These are phyloP conservation scores for Arrhamphus sclerolepis DNA, from an alignment of 2,797 vertebrate species.

Conservation along the genomic window DNA sequence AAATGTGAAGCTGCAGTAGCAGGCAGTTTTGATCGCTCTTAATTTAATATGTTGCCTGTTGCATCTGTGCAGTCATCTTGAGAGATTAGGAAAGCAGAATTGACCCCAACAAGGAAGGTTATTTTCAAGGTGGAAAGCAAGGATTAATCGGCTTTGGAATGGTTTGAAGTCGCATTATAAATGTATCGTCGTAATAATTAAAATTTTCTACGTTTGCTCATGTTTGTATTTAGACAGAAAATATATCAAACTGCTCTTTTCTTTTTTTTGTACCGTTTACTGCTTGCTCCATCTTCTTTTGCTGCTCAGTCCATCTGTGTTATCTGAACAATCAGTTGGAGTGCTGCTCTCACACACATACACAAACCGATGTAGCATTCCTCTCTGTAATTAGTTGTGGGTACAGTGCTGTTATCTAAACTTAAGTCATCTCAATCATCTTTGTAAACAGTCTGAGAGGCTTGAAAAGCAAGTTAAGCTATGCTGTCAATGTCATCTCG, in stretches of 20 bases:
- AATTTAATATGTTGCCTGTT: constrained; percentile 65
- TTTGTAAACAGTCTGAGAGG: constrained; percentile 41
- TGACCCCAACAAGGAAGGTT: constrained; percentile 47
- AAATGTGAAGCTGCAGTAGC: constrained; percentile 54
- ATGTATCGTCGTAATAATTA: neutral
- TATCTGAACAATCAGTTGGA: constrained; percentile 59
- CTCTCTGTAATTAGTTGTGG: constrained; percentile 46
- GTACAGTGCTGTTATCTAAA: constrained; percentile 58
- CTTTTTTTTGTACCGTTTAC: constrained; percentile 11
- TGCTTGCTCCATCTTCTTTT: constrained; percentile 27
- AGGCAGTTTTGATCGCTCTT: constrained; percentile 53
- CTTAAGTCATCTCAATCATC: constrained; percentile 18
- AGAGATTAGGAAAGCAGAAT: constrained; percentile 18
- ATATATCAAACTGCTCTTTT: constrained; percentile 14
- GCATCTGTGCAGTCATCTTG: constrained; percentile 48
- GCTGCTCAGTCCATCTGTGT: constrained; percentile 8
- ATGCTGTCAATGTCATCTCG: constrained; percentile 29
- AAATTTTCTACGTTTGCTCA: constrained; percentile 4
- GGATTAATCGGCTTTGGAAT: constrained; percentile 10
- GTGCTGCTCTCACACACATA: constrained; percentile 19
- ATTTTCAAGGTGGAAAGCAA: constrained; percentile 20
- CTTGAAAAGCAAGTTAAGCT: constrained; percentile 55
- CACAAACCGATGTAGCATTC: constrained; percentile 27
- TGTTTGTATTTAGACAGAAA: constrained; percentile 4
- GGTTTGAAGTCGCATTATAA: constrained; percentile 3